phyloP scores from a whole-genome alignment of 2,888 invertebrate genomes.

The Torymus aiolomorphi region DNA sequence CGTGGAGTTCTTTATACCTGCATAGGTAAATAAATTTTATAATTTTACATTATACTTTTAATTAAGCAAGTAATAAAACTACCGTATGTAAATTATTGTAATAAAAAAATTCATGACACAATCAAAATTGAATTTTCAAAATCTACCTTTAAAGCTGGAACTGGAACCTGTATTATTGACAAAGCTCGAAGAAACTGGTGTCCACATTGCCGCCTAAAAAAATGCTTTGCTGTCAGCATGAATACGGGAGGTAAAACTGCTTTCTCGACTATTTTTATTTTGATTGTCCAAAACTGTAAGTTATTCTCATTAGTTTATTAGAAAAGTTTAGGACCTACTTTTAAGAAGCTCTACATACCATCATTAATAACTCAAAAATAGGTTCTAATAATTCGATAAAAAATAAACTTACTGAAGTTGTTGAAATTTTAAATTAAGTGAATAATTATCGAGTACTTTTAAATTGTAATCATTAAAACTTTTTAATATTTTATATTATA shows the following conservation, averaged over 20 bases:
- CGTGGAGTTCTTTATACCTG: constrained; percentile 85
- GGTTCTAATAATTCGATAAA: constrained; percentile 38
- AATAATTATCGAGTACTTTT: no score
- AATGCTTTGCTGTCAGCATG: constrained; percentile 87
- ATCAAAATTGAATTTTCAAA: no score
- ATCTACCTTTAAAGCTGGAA: constrained; percentile 78
- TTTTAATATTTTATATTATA: not conserved
- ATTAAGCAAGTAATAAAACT: not conserved
- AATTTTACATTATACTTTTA: not conserved
- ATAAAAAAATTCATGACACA: no score
- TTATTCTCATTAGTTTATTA: no score
- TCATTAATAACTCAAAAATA: no score
- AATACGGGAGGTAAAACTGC: constrained; percentile 81
- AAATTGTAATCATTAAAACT: no score
- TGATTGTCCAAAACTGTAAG: no score
- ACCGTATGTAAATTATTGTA: not conserved
- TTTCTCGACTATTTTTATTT: no score
- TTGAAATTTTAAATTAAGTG: not conserved
- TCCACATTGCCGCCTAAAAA: constrained; percentile 87
- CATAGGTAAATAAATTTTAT: constrained; percentile 79
- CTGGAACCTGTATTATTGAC: constrained; percentile 85
- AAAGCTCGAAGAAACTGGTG: constrained; percentile 92
- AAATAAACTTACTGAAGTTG: constrained; percentile 23
- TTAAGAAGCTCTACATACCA: no score
- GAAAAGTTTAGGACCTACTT: no score